These are phyloP conservation scores for Scyliorhinus canicula DNA, from an alignment of 2,797 vertebrate species.

Conservation along the genomic window DNA sequence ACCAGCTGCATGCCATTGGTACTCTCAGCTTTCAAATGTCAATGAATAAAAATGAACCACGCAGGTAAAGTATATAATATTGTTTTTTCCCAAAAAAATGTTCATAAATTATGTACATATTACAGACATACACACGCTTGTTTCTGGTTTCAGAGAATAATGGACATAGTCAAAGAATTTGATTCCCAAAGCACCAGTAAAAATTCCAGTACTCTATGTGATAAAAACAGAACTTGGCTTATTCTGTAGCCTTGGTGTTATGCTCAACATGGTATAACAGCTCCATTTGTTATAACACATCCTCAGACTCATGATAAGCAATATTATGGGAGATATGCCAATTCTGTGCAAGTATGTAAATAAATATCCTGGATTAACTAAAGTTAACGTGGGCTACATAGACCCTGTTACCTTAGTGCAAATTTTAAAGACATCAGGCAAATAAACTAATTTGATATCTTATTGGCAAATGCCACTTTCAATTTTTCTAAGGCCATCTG, in stretches of 20 bases:
- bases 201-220: neutral
- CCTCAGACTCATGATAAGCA: neutral
- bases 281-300: conserved; percentile 2
- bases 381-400: neutral
- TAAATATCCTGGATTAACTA: neutral
- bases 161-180: neutral
- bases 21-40: neutral
- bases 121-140: neutral
- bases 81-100: neutral
- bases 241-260: conserved; percentile 3
- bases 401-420: neutral
- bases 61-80: neutral
- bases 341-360: neutral
- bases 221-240: neutral
- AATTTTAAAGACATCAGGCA: neutral
- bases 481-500: conserved; percentile 1
- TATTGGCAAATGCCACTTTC: neutral
- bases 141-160: neutral
- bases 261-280: neutral
- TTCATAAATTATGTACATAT: neutral
- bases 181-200: neutral
- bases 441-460: neutral
- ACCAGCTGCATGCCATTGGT: neutral
- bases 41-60: neutral
- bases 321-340: neutral